Evolutionary conservation across 2,888 invertebrate species (phyloP), one percentile per base, ranked within the genome.

Genomic region (Drosophila imparisetae): DNA sequence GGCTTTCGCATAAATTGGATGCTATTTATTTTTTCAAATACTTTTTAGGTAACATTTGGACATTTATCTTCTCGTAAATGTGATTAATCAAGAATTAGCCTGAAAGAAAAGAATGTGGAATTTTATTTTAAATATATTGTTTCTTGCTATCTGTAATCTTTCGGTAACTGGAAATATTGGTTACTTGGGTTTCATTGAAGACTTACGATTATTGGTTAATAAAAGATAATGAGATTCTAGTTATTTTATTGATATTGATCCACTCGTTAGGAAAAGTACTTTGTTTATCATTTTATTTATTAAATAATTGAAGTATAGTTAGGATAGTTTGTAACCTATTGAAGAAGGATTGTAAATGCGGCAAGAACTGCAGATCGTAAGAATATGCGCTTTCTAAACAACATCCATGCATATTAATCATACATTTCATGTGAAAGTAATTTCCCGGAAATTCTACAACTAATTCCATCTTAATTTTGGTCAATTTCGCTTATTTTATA

Each of bases 21-120:
- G 7, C 0, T 13, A 2, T 21, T 21, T 21, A 0, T 21, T 45
- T 21, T 42, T 1, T 4, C 0, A 4, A 21, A 45, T 13, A 21
- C 13, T 7, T 21, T 21, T 21, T 45, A 1, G 13, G 1, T 1
- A 45, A 7, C 7, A 40, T 13, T 13, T 45, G 13, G 4, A 13
- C 4, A 7, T 45, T 21, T 42, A 3, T 21, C 6, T 42, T 21
- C 11, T 1, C 1, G 21, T 21, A 45, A 21, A 21, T 13, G 13
- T 7, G 11, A 42, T 11, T 6, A 45, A 13, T 7, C 7, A 7
- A 40, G n/a, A n/a, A 40, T 2, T n/a, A 4, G 4, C 2, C 4
- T 40, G 40, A 21, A 13, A 21, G 7, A 21, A 4, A 7, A 13
- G 0, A 13, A 13, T 42, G 1, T 21, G 6, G 6, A 21, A 3